Conservation (phyloP, 2,113 vertebrate genomes). For the Pungitius pungitius region DNA sequence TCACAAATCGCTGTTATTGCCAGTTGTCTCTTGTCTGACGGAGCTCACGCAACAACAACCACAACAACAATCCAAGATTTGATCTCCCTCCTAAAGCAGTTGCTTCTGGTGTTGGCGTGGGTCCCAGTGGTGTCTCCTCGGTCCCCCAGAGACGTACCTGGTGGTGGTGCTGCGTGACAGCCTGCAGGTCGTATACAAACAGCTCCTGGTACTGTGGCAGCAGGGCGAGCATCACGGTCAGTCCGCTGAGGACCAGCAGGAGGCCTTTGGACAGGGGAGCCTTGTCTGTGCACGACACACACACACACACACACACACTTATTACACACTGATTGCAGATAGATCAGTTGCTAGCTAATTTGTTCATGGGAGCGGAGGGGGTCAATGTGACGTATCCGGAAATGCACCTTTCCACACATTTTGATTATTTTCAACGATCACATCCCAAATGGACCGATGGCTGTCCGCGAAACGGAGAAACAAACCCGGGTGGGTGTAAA, state of each 20-base stretch:
- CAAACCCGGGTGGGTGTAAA: neutral
- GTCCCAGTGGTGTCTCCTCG: neutral
- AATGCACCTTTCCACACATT: neutral
- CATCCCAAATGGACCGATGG: neutral
- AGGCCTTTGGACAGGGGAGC: constrained; percentile 82
- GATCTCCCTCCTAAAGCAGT: neutral
- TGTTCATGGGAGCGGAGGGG: neutral
- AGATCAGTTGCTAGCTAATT: neutral
- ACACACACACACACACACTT: constrained; percentile 23
- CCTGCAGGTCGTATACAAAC: constrained; percentile 78
- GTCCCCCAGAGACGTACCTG: constrained; percentile 66
- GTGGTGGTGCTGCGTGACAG: constrained; percentile 68
- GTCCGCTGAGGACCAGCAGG: constrained; percentile 77
- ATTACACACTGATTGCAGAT: neutral
- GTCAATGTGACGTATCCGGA: neutral
- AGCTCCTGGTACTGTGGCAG: constrained; percentile 80
- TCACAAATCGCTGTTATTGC: neutral
- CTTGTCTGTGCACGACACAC: constrained; percentile 71
- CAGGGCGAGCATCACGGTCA: constrained; percentile 78
- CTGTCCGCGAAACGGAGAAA: no score
- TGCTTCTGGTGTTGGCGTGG: neutral
- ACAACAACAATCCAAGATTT: neutral
- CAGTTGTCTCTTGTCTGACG: neutral
- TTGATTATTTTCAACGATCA: neutral
- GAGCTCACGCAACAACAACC: neutral